Evolutionary conservation across 2,888 invertebrate species (phyloP), one percentile per base, ranked within the genome.

Genomic region (Nysson spinosus): DNA sequence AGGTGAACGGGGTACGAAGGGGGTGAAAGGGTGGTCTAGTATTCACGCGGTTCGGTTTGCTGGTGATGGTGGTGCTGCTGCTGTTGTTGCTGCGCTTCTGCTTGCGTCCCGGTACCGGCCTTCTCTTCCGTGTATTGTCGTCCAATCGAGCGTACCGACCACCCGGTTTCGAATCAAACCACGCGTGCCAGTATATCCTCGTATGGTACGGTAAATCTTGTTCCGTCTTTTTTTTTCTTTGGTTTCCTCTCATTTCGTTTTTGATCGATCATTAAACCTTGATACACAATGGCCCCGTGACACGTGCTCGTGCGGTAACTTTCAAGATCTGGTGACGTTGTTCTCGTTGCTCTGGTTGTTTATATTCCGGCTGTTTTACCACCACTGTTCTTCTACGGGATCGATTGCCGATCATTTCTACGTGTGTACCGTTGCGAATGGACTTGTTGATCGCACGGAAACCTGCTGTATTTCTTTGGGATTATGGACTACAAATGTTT

Each of bases 71-170:
- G 58, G 55, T 70, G 66, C 58, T 57, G 72, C 63, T 64, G 63
- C 44, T 61, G 70, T 56, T 69, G 61, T 35, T 64, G 75, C n/a
- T n/a, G n/a, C n/a, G n/a, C 70, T 68, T 72, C 69, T 75, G 70
- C 75, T 77, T 69, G 75, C 67, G 68, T 69, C 72, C 67, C 57
- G 68, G 69, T 64, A 66, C 62, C 66, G 67, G 60, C 70, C 70
- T 69, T 68, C 69, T 60, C n/a, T n/a, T n/a, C n/a, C 77, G 72
- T 61, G 81, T 77, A 80, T 80, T 75, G 76, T 76, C 72, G 67
- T 62, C 74, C 72, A 78, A 80, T 76, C 79, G 80, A 74, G 78
- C 71, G 71, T 66, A 66, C 69, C 58, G 52, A 47, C 74, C 63
- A 72, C 71, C 75, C 78, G 75, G 71, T 71, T 62, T 69, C 63